phyloP scores from a whole-genome alignment of 2,888 invertebrate species.

The Zele albiditarsus region DNA sequence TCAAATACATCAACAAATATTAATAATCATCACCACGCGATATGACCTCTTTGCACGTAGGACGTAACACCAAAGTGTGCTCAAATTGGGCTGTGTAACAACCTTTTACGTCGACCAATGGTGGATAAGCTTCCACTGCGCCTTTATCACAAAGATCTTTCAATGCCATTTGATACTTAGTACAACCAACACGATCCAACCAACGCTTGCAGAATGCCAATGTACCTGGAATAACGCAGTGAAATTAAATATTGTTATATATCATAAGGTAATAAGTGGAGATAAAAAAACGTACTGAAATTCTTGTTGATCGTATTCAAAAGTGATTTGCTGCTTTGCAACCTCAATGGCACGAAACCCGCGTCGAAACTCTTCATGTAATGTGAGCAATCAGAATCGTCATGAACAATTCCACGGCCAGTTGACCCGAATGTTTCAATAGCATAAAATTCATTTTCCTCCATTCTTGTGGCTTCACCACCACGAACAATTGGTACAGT shows the following conservation, averaged over 20 bases:
- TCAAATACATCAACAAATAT: constrained; percentile 50
- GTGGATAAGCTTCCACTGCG: constrained; percentile 98
- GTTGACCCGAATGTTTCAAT: constrained; percentile 99
- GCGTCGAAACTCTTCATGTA: constrained; percentile 99
- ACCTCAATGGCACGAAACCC: constrained; percentile 90
- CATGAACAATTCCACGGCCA: constrained; percentile 94
- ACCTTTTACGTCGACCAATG: constrained; percentile 96
- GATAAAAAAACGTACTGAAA: constrained; percentile 79
- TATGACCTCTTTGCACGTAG: constrained; percentile 98
- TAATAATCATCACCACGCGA: constrained; percentile 97
- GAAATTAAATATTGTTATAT: neutral
- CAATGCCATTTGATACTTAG: constrained; percentile 97
- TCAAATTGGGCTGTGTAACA: constrained; percentile 99
- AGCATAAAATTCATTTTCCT: constrained; percentile 99
- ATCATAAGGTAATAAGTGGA: neutral
- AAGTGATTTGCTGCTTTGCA: constrained; percentile 94
- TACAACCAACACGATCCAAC: constrained; percentile 97
- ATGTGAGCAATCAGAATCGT: constrained; percentile 99
- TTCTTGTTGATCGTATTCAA: constrained; percentile 95
- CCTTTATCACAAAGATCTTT: constrained; percentile 99
- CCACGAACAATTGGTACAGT: constrained; percentile 99
- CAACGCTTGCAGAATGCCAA: constrained; percentile 99
- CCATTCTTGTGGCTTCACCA: constrained; percentile 98
- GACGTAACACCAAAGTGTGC: constrained; percentile 96
- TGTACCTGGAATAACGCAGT: constrained; percentile 74